Evolutionary conservation across 2,113 vertebrate genomes (phyloP), one percentile per base, ranked within the genome.

Genomic region (Microcebus griseorufus): DNA sequence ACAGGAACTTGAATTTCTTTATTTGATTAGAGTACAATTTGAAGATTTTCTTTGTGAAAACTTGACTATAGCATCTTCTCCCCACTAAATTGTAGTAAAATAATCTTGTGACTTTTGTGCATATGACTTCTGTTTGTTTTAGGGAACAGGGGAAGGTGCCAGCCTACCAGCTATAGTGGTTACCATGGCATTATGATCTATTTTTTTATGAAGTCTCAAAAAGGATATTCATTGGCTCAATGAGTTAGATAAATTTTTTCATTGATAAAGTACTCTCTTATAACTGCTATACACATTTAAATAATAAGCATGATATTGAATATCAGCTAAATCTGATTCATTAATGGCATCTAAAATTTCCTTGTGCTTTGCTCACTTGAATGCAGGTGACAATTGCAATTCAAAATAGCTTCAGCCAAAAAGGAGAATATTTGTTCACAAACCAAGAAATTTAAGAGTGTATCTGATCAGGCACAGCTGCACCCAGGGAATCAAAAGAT

Each of bases 21-120:
- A 80, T 90, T 95, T 97, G 17, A 12, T 92, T 82, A 62, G 51
- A 92, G 17, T 91, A 96, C 48, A 90, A 42, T 22, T 29, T 95
- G 73, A 88, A 93, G 53, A 70, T 88, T 88, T 92, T 96, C 95
- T 91, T 91, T 97, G 51, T 78, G 90, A 90, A 97, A 92, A 53
- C 45, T 73, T 90, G 53, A 89, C 58, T 85, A 0, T 84, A 86
- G 88, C 42, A 87, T 92, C 69, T 90, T 60, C 37, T 95, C 55
- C 34, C 23, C 16, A 5, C 39, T 82, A 92, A 90, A 95, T 90
- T 95, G 70, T 69, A 98, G 92, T 97, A 98, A 98, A 98, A 94
- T 95, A 86, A 58, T 97, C 55, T 93, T 91, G 34, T 93, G 73
- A 85, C 92, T 90, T 93, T 88, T 91, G 83, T 75, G 87, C 53